A percentile compares a stretch with the other conserved stretches of the same genome.
These are phyloP conservation scores for Cygnus olor DNA, from an alignment of 2,797 vertebrate species.

Conservation along the genomic window DNA sequence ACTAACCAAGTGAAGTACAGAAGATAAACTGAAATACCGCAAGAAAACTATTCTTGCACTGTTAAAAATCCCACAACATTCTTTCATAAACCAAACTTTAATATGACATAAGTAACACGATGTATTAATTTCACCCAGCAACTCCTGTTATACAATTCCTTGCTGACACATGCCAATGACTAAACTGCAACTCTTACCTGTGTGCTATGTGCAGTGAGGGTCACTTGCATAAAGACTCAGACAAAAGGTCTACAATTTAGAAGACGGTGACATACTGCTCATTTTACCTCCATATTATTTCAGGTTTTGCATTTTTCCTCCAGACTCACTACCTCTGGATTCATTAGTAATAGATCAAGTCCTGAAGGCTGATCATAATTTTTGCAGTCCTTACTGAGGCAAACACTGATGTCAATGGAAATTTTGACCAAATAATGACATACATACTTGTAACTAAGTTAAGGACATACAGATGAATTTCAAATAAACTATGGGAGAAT, in stretches of 20 bases:
- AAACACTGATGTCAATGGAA: background rate
- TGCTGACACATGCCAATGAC: background rate
- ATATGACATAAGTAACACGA: background rate
- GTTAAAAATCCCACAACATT: background rate
- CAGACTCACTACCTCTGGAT: background rate
- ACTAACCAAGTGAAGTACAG: background rate
- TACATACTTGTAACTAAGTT: background rate
- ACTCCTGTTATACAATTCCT: background rate
- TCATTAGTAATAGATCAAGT: background rate
- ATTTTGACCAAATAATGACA: background rate
- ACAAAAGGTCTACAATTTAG: background rate
- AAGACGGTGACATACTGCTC: background rate
- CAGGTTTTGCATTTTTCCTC: background rate
- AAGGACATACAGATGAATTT: background rate
- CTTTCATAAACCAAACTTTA: background rate
- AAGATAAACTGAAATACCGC: background rate
- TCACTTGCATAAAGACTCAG: background rate
- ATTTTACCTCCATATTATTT: background rate
- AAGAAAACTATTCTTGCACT: background rate
- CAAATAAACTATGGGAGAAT: background rate
- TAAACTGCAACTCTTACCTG: background rate
- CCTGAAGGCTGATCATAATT: background rate
- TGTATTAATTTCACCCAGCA: background rate
- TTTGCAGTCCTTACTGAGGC: background rate
- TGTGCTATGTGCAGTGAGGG: rapidly evolving